phyloP scores from a whole-genome alignment of 2,888 invertebrate species.

The Acleris holmiana region DNA sequence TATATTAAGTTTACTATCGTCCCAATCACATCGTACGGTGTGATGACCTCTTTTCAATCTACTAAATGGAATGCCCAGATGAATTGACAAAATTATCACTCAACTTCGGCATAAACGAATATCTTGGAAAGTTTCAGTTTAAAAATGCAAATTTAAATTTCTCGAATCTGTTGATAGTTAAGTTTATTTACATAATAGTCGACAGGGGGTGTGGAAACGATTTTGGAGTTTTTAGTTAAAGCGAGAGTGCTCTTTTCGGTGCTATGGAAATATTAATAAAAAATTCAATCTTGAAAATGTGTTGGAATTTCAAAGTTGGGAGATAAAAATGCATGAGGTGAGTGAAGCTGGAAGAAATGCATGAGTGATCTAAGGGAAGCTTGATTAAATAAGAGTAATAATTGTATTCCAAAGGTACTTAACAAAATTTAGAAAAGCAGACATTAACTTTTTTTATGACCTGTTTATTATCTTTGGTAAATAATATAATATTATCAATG shows the following conservation, averaged over 20 bases:
- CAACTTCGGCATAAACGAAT: constrained; percentile 6
- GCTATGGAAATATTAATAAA: constrained; percentile 6
- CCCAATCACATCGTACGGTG: not conserved
- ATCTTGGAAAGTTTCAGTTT: constrained; percentile 18
- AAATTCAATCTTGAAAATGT: constrained; percentile 13
- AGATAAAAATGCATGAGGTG: not conserved
- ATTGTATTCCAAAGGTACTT: too few relatives aligned
- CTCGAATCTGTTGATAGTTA: constrained; percentile 22
- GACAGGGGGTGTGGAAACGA: constrained; percentile 5
- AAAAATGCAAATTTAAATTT: constrained; percentile 31
- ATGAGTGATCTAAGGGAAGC: too few relatives aligned
- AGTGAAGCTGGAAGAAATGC: not conserved
- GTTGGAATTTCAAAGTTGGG: constrained; percentile 3
- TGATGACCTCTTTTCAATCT: constrained; percentile 26
- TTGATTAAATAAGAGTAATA: too few relatives aligned
- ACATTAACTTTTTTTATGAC: too few relatives aligned
- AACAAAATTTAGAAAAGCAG: too few relatives aligned
- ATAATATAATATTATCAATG: too few relatives aligned
- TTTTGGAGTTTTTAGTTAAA: constrained; percentile 7
- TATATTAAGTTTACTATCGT: not conserved
- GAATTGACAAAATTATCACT: constrained; percentile 16
- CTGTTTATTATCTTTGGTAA: too few relatives aligned
- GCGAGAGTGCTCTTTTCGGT: constrained; percentile 8
- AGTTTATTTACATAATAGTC: constrained; percentile 29
- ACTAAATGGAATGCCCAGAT: constrained; percentile 16